These are phyloP conservation scores for Rhogogaster chlorosoma DNA, from an alignment of 2,888 invertebrate species.

Conservation along the genomic window DNA sequence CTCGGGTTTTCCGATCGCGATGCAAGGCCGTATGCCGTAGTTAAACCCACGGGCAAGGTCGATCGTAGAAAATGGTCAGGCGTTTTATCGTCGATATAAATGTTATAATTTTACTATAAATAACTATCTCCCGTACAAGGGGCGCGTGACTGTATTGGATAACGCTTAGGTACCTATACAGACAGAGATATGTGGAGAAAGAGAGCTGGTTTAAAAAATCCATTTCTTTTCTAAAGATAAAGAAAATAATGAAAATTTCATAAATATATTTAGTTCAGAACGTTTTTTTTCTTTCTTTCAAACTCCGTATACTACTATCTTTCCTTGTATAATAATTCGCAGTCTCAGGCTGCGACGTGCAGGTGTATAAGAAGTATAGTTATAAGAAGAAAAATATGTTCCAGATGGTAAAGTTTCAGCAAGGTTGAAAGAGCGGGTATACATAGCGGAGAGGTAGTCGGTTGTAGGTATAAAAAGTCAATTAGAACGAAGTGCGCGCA, in stretches of 20 bases:
- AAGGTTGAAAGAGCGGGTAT: not conserved
- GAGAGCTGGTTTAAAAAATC: too few species aligned
- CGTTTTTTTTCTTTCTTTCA: too few species aligned
- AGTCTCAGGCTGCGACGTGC: not conserved
- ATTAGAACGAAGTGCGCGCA: not conserved
- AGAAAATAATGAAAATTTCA: too few species aligned
- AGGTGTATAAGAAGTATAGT: not conserved
- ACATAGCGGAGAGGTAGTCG: too few species aligned
- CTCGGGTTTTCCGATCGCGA: slow-evolving; percentile 4
- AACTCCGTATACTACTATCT: too few species aligned
- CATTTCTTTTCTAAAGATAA: too few species aligned
- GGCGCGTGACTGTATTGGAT: not conserved
- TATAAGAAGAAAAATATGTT: not conserved
- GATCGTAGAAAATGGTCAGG: not conserved
- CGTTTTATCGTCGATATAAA: not conserved
- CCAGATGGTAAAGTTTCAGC: not conserved
- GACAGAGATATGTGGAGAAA: not conserved
- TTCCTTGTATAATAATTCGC: too few species aligned
- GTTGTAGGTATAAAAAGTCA: not conserved
- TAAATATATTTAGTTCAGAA: too few species aligned
- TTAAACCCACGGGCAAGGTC: not conserved
- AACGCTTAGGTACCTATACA: not conserved
- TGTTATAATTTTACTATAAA: not conserved
- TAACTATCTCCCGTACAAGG: not conserved
- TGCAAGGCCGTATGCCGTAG: not conserved